These are phyloP conservation scores for Eleginops maclovinus DNA, from an alignment of 2,113 vertebrate genomes.

Conservation along the genomic window DNA sequence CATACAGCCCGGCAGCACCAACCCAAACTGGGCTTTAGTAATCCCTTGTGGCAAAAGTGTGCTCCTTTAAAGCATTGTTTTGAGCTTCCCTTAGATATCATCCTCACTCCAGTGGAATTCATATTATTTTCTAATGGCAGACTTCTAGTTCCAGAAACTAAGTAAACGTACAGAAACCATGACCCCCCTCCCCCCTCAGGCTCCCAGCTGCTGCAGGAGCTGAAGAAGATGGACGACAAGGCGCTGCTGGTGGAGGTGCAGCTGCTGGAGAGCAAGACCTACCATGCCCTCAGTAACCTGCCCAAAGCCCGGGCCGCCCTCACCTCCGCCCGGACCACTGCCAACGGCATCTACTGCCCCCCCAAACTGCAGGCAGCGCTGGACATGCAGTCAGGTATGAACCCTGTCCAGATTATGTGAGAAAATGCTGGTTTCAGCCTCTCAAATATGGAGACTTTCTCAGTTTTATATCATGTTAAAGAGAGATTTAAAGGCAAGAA, in stretches of 20 bases:
- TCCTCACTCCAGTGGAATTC: too few relatives aligned
- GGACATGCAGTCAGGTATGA: slow-evolving; percentile 96
- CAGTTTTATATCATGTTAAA: too few relatives aligned
- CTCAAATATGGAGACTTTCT: too few relatives aligned
- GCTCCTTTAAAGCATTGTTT: too few relatives aligned
- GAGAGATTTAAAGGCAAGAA: too few relatives aligned
- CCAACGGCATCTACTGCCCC: slow-evolving; percentile 98
- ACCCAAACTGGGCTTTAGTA: too few relatives aligned
- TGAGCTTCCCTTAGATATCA: too few relatives aligned
- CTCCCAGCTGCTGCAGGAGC: slow-evolving; percentile 92
- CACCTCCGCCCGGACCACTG: slow-evolving; percentile 96
- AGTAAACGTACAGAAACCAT: background rate
- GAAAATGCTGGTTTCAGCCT: too few relatives aligned
- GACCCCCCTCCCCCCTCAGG: slow-evolving; percentile 90
- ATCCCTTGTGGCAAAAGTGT: too few relatives aligned
- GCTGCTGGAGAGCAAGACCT: slow-evolving; percentile 97
- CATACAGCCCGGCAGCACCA: too few relatives aligned
- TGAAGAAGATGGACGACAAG: slow-evolving; percentile 99
- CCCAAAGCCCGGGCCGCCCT: slow-evolving; percentile 96
- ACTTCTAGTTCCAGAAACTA: background rate
- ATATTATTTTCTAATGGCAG: too few relatives aligned
- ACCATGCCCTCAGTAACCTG: slow-evolving; percentile 96
- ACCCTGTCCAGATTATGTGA: too few relatives aligned
- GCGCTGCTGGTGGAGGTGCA: slow-evolving; percentile 97
- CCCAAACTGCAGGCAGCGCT: slow-evolving; percentile 96